phyloP scores from a whole-genome alignment of 2,888 invertebrate species.

The Ormyrus labotus region DNA sequence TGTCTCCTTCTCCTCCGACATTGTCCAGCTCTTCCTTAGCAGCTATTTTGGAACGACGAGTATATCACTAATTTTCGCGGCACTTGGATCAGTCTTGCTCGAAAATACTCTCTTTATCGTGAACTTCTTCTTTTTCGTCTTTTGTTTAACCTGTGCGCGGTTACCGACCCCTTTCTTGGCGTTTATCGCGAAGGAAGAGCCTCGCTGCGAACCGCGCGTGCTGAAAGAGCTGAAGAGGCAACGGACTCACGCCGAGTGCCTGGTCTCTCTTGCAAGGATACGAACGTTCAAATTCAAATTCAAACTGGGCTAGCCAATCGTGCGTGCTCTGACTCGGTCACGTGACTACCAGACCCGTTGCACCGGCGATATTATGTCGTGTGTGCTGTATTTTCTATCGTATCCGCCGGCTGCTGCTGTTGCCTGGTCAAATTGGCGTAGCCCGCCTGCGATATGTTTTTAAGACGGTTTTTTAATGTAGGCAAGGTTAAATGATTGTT shows the following conservation, averaged over 20 bases:
- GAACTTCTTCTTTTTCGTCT: background rate
- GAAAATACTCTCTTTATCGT: background rate
- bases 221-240: slow-evolving; percentile 1
- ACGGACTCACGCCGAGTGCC: slow-evolving; percentile 11
- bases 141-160: background rate
- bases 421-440: slow-evolving; percentile 15
- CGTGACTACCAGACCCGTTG: slow-evolving; percentile 18
- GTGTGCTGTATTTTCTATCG: no score
- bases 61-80: background rate
- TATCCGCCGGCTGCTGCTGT: no score
- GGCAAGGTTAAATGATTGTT: background rate
- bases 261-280: background rate
- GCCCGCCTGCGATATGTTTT: background rate
- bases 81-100: background rate
- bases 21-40: slow-evolving; percentile 50
- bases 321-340: background rate
- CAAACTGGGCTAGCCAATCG: background rate
- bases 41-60: background rate
- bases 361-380: background rate
- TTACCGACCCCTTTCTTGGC: background rate
- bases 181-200: background rate
- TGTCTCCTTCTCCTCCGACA: slow-evolving; percentile 79
- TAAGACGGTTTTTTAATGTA: background rate
- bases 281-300: slow-evolving; percentile 48
- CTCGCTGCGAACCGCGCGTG: background rate